Percentiles rank a stretch among this genome's conserved stretches.
Conservation (phyloP, 2,113 vertebrate genomes). For the Amia ocellicauda region DNA sequence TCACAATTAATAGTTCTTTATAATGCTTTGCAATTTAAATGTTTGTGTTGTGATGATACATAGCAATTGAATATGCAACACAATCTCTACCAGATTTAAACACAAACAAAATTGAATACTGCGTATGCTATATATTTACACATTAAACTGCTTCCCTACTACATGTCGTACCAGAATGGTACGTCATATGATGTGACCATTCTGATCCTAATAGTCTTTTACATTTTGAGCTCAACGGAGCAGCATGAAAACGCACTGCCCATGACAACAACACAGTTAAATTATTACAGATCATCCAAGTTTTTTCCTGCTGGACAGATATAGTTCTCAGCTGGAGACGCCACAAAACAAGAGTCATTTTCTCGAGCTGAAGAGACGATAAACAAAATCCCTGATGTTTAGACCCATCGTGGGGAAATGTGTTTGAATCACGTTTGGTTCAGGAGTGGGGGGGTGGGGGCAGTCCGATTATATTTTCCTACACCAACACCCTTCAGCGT, state of each 20-base stretch:
- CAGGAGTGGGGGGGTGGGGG: conserved; percentile 47
- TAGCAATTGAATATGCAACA: too few species aligned
- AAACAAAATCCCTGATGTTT: conserved; percentile 55
- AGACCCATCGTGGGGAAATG: conserved; percentile 51
- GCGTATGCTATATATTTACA: too few species aligned
- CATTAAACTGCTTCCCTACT: too few species aligned
- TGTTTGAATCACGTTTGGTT: conserved; percentile 49
- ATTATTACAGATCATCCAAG: conserved; percentile 40
- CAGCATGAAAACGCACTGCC: neutral
- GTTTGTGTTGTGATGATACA: too few species aligned
- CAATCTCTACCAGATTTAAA: too few species aligned
- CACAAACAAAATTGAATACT: too few species aligned
- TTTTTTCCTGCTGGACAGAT: conserved; percentile 42
- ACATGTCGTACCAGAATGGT: too few species aligned
- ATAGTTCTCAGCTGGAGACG: conserved; percentile 60
- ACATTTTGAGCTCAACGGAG: too few species aligned
- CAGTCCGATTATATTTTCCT: conserved; percentile 61
- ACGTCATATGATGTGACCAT: too few species aligned
- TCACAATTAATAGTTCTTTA: too few species aligned
- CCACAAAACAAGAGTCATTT: conserved; percentile 62
- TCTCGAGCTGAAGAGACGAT: conserved; percentile 54
- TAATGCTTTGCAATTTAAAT: too few species aligned
- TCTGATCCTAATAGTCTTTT: too few species aligned
- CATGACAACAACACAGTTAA: conserved; percentile 37
- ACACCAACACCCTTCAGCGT: conserved; percentile 62